A percentile compares a stretch with the other conserved stretches of the same genome.
Conservation (phyloP, 1,140 invertebrate genomes). For the Globodera rostochiensis region DNA sequence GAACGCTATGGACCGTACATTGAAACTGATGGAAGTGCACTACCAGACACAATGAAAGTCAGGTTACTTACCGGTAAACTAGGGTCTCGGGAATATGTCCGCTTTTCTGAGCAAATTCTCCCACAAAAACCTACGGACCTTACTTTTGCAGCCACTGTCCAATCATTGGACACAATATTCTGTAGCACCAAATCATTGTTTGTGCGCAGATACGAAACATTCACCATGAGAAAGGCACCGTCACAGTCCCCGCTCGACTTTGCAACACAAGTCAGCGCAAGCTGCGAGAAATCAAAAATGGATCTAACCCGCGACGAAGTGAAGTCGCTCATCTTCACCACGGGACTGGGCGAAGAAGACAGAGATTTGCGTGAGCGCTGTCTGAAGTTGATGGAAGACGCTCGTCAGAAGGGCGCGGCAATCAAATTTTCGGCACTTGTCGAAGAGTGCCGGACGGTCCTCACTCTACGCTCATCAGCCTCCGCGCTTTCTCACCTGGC, state of each 20-base stretch:
- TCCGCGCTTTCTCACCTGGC: background rate
- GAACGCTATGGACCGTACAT: slow-evolving; percentile 4
- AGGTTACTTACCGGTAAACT: slow-evolving; percentile 21
- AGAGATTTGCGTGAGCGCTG: slow-evolving; percentile 12
- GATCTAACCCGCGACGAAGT: background rate
- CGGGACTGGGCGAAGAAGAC: slow-evolving; percentile 11
- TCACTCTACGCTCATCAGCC: slow-evolving; percentile 10
- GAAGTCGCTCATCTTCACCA: slow-evolving; percentile 17
- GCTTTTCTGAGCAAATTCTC: background rate
- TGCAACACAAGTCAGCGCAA: slow-evolving; percentile 2
- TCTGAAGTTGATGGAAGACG: slow-evolving; percentile 7
- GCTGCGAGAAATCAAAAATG: slow-evolving; percentile 12
- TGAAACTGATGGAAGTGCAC: slow-evolving; percentile 8
- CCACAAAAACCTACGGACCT: background rate
- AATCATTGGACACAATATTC: slow-evolving; percentile 3
- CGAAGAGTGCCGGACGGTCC: background rate
- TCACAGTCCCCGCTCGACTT: background rate
- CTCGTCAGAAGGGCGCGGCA: background rate
- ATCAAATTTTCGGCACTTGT: slow-evolving; percentile 17
- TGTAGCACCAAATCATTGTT: background rate
- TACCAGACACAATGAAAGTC: slow-evolving; percentile 15
- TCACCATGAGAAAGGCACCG: background rate
- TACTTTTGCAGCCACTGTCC: background rate
- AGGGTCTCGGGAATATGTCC: slow-evolving; percentile 6
- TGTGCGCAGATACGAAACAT: slow-evolving; percentile 12